Base-by-base conservation (phyloP, 1,140 invertebrate genomes). In the Drosophila gunungcola region DNA sequence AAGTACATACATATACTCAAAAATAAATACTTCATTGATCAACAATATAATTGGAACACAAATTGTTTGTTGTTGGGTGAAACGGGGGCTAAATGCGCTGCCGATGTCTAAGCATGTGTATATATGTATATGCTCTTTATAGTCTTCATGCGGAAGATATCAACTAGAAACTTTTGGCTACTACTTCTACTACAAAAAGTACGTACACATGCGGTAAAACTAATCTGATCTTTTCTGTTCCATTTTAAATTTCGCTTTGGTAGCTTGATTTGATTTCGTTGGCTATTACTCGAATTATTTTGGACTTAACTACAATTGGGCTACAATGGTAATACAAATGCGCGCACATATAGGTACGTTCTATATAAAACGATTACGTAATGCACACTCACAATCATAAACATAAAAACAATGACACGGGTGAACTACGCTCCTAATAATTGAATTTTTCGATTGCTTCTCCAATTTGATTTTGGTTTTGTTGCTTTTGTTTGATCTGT, bases 391-490 rank as follows among this genome's bases (percentile, higher is more conserved):
- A 68, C 61, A 68, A 63, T 64, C 12, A 76, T 76, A 13, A 51
- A 57, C 36, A 62, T 56, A 57, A 61, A 70, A 29, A 45, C 41
- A 73, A 60, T 78, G 82, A 86, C 70, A 88, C 70, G 73, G 61
- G 77, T 79, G 78, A 79, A 67, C 83, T 88, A 88, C 72, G 45
- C 60, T 67, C 70, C 84, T 89, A 88, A 88, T 88, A 88, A 88
- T 88, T 88, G 83, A 88, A 69, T 88, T 88, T 84, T 83, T 79
- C 83, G 83, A 88, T 88, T 88, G 83, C 83, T 88, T 89, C 51
- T 82, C 52, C 63, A 68, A 69, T 75, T 82, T 67, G 55, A 73
- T 55, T 73, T 76, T 75, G 48, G 34, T 65, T 80, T 68, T 62
- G 51, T 88, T 80, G 34, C 39, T 48, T 25, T 45, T 62, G 46